Base-by-base conservation (phyloP, 2,797 vertebrate species). In the Mionectes olivaceus region DNA sequence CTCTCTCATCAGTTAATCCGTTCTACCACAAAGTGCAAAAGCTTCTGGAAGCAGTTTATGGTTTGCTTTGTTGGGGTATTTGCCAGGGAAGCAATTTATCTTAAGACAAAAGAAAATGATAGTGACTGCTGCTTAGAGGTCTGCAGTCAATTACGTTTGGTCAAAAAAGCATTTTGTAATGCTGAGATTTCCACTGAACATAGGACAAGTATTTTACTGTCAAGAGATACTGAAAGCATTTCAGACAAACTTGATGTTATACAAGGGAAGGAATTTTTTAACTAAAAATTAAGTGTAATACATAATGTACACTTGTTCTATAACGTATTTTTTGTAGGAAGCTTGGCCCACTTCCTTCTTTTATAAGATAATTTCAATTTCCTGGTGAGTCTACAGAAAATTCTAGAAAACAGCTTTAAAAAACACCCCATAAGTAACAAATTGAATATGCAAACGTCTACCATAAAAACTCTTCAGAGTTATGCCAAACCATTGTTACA, bases 41-140 rank as follows among this genome's bases (percentile, higher is more conserved):
- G 28, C 52, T 64, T 94, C 39, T 87, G 43, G 61, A 94, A 87
- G 75, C 14, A 67, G 30, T 65, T 83, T 35, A 69, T 33, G 23
- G 16, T 61, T 84, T 84, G 47, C 47, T 91, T 90, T 84, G 43
- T 5, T 79, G 67, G 28, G 35, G 16, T 68, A 74, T 39, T 63
- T 69, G 43, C 39, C 80, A 84, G 30, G 65, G 71, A 93, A 90
- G 41, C 7, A 64, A 92, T 91, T 79, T 69, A 91, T 46, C 50
- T 32, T n/a, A 67, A 87, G 65, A 87, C 55, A 90, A 94, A 83
- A 89, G 52, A 57, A 91, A 93, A 83, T 49, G 21, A 88, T 4
- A 67, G 33, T 5, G 24, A 59, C 73, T 90, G 56, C 59, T 83
- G 44, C 60, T 92, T 59, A 64, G 59, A 84, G 19, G 32, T 15